Evolutionary conservation across 2,888 invertebrate genomes (phyloP), one percentile per base, ranked within the genome.

Genomic region (Rhamnusium bicolor): DNA sequence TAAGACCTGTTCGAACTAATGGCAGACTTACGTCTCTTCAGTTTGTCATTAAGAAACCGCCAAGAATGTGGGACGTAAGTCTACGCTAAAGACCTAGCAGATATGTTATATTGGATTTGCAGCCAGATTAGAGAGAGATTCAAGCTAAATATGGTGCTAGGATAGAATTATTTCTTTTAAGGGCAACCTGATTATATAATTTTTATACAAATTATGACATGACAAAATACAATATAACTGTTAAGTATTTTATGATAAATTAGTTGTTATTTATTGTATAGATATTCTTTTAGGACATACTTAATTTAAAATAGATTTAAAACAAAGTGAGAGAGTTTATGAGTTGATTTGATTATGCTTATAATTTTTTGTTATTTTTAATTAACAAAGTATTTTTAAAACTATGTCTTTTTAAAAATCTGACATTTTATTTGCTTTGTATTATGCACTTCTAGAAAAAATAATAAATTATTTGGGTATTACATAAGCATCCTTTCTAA

Each of bases 1-100:
- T 75, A 74, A 82, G 80, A 80, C 74, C 72, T 70, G 79, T 78
- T 61, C 73, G 79, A 74, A 73, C 75, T 70, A 75, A 73, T 74
- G 71, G 69, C 27, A 5, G 67, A 72, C 65, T 6, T 61, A 69
- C 79, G 80, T 74, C 78, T 73, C 76, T 71, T 7, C 67, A 69
- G 71, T 76, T 76, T 75, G 71, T 74, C 75, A 76, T 76, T 77
- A 79, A 79, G 75, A 75, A 76, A 72, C 58, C 51, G 61, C 63
- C 58, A 69, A 66, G 76, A 79, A 76, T 75, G 75, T 62, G 67
- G 71, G 47, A 79, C 77, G 78, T 78, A 75, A 29, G 78, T 78
- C 78, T 60, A 29, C 63, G 76, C 70, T 58, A 16, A 40, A 53
- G 49, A 27, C 46, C 29, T 62, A 29, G 46, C 53, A 47, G 68